Percentiles rank a stretch among this genome's conserved stretches.
phyloP scores from a whole-genome alignment of 2,888 invertebrate species.

The Rhingia rostrata region DNA sequence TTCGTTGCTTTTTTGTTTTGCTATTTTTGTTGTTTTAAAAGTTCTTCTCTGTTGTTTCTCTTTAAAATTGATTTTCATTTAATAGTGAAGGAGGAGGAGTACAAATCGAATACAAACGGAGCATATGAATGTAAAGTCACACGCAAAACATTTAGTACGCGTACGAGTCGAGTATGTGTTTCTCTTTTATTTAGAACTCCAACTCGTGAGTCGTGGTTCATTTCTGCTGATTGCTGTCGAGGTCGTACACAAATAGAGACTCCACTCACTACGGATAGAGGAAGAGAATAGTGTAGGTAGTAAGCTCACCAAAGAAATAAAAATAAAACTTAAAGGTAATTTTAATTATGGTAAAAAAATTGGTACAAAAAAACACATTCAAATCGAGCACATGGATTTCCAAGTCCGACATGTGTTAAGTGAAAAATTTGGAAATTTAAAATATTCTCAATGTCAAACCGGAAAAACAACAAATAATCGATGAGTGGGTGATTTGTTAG shows the following conservation, averaged over 20 bases:
- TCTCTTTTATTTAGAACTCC: conserved; percentile 15
- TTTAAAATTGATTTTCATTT: conserved; percentile 45
- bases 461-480: conserved; percentile 31
- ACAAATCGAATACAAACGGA: neutral
- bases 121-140: neutral
- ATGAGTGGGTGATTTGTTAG: conserved; percentile 45
- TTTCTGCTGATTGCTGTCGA: conserved; percentile 4
- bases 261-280: conserved; percentile 2
- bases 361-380: conserved; percentile 41
- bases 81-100: conserved; percentile 27
- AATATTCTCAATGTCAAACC: conserved; percentile 39
- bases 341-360: conserved; percentile 41
- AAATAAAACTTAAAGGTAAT: conserved; percentile 47
- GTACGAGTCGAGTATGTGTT: neutral
- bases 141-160: conserved; percentile 44
- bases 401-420: neutral
- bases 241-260: conserved; percentile 6
- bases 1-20: conserved; percentile 22
- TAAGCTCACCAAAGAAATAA: conserved; percentile 4
- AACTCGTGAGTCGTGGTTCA: conserved; percentile 17
- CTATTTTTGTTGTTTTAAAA: conserved; percentile 23
- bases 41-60: conserved; percentile 33
- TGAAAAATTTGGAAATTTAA: neutral
- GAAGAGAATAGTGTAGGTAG: conserved; percentile 4
- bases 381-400: conserved; percentile 18